phyloP scores from a whole-genome alignment of 2,888 invertebrate genomes.

The Drosophila siamana region DNA sequence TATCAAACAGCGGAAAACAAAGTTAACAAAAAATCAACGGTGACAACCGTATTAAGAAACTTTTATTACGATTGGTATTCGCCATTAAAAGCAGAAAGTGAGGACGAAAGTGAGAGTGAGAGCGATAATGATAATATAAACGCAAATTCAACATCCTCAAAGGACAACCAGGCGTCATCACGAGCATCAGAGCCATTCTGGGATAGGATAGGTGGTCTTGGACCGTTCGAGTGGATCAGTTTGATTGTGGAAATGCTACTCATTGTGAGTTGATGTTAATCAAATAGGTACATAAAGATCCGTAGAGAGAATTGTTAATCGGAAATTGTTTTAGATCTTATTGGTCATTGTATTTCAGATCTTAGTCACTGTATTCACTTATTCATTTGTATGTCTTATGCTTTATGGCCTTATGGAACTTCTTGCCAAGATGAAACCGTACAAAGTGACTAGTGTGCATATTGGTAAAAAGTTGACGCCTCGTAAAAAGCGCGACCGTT shows the following conservation, averaged over 20 bases:
- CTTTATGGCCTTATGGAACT: slow-evolving; percentile 66
- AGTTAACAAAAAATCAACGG: slow-evolving; percentile 23
- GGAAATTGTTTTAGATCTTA: slow-evolving; percentile 62
- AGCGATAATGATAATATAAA: not conserved
- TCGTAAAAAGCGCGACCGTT: not conserved
- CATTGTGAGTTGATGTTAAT: slow-evolving; percentile 60
- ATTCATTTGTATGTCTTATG: slow-evolving; percentile 64
- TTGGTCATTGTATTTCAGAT: slow-evolving; percentile 77
- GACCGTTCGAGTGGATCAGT: slow-evolving; percentile 18
- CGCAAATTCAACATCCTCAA: not conserved
- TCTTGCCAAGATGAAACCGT: slow-evolving; percentile 29
- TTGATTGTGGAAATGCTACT: slow-evolving; percentile 24
- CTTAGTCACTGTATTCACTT: slow-evolving; percentile 64
- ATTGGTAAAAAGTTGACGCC: slow-evolving; percentile 46
- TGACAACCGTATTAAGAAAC: slow-evolving; percentile 27
- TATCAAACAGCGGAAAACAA: not conserved
- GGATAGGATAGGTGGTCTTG: slow-evolving; percentile 7
- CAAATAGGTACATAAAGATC: slow-evolving; percentile 25
- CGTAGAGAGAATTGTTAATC: slow-evolving; percentile 32
- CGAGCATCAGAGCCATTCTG: slow-evolving; percentile 10
- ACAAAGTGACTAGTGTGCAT: not conserved
- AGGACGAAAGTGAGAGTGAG: not conserved
- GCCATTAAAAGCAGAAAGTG: slow-evolving; percentile 41
- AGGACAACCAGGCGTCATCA: not conserved
- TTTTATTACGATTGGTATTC: slow-evolving; percentile 64